Percentiles rank a stretch among this genome's conserved stretches.
These are phyloP conservation scores for Irena cyanogastra DNA, from an alignment of 2,113 vertebrate species.

Conservation along the genomic window DNA sequence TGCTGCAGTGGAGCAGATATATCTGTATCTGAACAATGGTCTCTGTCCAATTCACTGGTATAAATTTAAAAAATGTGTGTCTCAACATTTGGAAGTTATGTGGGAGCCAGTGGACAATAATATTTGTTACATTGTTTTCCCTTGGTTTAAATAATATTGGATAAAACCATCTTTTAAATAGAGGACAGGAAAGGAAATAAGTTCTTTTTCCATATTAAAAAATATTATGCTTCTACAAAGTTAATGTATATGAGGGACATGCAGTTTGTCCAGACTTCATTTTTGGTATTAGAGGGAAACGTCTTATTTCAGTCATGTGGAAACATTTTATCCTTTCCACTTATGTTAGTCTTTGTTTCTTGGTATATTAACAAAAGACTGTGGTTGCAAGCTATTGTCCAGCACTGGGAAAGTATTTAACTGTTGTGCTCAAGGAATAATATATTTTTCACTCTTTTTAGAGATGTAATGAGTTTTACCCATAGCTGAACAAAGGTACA, in stretches of 20 bases:
- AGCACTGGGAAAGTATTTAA: not conserved
- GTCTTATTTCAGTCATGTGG: not conserved
- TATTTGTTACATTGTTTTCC: not conserved
- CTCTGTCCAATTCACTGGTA: not conserved
- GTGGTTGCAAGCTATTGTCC: constrained; percentile 27
- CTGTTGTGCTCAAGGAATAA: not conserved
- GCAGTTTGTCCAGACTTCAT: not conserved
- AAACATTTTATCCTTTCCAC: not conserved
- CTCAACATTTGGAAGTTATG: not conserved
- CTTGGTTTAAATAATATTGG: not conserved
- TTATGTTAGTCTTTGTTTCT: not conserved
- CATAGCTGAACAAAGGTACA: not conserved
- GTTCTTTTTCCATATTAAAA: not conserved
- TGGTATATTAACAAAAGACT: not conserved
- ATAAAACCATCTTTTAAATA: not conserved
- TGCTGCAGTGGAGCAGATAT: not conserved
- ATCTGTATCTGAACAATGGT: not conserved
- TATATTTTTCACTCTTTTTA: not conserved
- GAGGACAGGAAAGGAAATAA: not conserved
- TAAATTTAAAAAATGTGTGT: not conserved
- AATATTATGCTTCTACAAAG: not conserved
- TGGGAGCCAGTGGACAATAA: not conserved
- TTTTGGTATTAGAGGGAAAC: not conserved
- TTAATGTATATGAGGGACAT: not conserved
- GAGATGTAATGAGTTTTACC: not conserved